A percentile compares a stretch with the other conserved stretches of the same genome.
phyloP scores from a whole-genome alignment of 2,888 invertebrate genomes.

The Unio pictorum region DNA sequence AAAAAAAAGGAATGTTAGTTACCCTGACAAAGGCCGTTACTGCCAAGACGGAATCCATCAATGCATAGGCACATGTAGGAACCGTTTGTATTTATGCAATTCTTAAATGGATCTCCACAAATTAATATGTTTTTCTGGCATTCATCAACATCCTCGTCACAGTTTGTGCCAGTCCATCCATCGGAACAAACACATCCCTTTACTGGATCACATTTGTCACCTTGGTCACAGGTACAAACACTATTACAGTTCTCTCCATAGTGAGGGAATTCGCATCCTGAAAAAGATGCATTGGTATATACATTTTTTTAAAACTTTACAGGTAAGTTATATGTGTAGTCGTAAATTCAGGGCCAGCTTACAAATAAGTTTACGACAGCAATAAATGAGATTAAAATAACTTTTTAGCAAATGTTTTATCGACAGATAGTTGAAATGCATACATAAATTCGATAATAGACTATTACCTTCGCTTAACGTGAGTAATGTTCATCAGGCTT shows the following conservation, averaged over 20 bases:
- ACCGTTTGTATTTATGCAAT: constrained; percentile 34
- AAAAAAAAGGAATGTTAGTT: not conserved
- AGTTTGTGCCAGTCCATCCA: constrained; percentile 33
- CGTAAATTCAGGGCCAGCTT: too few species aligned
- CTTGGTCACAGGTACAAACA: constrained; percentile 33
- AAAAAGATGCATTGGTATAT: not conserved
- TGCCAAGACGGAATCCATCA: constrained; percentile 22
- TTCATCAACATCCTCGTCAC: constrained; percentile 19
- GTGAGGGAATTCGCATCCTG: constrained; percentile 30
- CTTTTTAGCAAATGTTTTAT: too few species aligned
- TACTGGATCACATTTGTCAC: constrained; percentile 26
- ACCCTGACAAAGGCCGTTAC: constrained; percentile 15
- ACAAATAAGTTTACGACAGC: too few species aligned
- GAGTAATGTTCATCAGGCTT: too few species aligned
- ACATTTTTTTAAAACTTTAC: too few species aligned
- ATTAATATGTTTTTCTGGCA: too few species aligned
- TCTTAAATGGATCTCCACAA: too few species aligned
- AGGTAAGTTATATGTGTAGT: too few species aligned
- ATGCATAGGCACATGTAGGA: constrained; percentile 33
- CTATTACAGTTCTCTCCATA: constrained; percentile 33
- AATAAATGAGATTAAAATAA: too few species aligned
- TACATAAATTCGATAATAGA: too few species aligned
- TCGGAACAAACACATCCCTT: constrained; percentile 34
- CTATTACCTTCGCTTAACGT: too few species aligned
- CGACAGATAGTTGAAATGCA: too few species aligned